Conservation (phyloP, 2,888 invertebrate genomes). For the Gibbula magus region DNA sequence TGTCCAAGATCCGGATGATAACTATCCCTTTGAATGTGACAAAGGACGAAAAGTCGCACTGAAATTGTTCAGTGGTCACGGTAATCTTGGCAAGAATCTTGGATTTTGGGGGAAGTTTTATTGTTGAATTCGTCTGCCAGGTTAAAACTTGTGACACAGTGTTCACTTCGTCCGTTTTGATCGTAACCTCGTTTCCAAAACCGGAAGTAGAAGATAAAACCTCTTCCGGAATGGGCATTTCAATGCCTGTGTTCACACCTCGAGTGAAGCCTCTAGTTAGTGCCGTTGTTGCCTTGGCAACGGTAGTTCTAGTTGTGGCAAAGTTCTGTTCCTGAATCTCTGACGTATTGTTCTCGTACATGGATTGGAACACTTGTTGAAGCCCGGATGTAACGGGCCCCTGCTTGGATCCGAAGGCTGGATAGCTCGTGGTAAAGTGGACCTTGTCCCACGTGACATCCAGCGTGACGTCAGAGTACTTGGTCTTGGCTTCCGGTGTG, state of each 20-base stretch:
- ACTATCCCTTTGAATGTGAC: not conserved
- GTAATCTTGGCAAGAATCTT: not conserved
- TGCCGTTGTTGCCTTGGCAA: not conserved
- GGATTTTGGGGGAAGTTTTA: not conserved
- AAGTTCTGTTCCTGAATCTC: not conserved
- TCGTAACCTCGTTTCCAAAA: not conserved
- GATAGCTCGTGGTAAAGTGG: not conserved
- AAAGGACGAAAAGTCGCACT: not conserved
- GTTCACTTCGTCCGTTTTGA: not conserved
- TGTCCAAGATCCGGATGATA: not conserved
- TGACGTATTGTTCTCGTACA: not conserved
- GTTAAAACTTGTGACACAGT: not conserved
- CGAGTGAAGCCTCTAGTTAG: not conserved
- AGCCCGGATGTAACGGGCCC: not conserved
- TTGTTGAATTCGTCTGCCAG: not conserved
- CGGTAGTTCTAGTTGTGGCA: not conserved
- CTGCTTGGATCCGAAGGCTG: not conserved
- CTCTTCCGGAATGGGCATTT: not conserved
- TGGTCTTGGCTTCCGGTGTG: not conserved
- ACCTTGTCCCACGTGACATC: not conserved
- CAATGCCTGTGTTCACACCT: not conserved
- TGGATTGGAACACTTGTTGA: not conserved
- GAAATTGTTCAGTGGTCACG: not conserved
- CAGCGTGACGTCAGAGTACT: not conserved
- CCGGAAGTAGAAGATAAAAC: not conserved